phyloP scores from a whole-genome alignment of 1,140 invertebrate species.

The Drosophila aff. region DNA sequence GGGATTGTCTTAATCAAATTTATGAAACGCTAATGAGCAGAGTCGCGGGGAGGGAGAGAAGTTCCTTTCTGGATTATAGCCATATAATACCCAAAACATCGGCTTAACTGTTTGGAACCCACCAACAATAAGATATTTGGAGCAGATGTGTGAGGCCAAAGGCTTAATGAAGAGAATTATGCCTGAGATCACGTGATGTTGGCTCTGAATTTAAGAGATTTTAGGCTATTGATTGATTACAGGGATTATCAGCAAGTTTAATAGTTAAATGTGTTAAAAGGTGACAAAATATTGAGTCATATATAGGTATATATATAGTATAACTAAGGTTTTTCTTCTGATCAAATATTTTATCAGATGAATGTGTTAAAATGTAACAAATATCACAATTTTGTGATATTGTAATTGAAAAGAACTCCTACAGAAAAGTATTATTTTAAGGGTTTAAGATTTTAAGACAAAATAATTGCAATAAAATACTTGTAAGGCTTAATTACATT shows the following conservation, averaged over 20 bases:
- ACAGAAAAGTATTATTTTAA: too few species aligned
- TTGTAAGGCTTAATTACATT: background rate
- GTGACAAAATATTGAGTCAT: background rate
- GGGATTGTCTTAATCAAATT: conserved; percentile 83
- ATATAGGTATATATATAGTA: too few species aligned
- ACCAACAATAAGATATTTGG: conserved; percentile 31
- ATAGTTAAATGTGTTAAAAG: background rate
- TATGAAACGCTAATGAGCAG: conserved; percentile 81
- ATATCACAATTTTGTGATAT: too few species aligned
- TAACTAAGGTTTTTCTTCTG: too few species aligned
- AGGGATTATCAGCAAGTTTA: background rate
- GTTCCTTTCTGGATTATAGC: conserved; percentile 62
- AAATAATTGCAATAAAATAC: background rate
- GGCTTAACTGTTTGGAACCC: conserved; percentile 48
- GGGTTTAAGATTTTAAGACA: too few species aligned
- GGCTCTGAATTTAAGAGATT: background rate
- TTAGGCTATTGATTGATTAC: conserved; percentile 1
- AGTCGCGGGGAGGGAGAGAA: conserved; percentile 35
- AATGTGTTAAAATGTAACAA: too few species aligned
- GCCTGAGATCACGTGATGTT: conserved; percentile 7
- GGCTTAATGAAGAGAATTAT: conserved; percentile 33
- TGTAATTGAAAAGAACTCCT: too few species aligned
- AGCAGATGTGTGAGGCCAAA: conserved; percentile 29
- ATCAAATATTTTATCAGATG: too few species aligned
- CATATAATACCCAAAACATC: conserved; percentile 75